Evolutionary conservation across 2,113 vertebrate genomes (phyloP), one percentile per base, ranked within the genome.

Genomic region (Chaetura pelagica): DNA sequence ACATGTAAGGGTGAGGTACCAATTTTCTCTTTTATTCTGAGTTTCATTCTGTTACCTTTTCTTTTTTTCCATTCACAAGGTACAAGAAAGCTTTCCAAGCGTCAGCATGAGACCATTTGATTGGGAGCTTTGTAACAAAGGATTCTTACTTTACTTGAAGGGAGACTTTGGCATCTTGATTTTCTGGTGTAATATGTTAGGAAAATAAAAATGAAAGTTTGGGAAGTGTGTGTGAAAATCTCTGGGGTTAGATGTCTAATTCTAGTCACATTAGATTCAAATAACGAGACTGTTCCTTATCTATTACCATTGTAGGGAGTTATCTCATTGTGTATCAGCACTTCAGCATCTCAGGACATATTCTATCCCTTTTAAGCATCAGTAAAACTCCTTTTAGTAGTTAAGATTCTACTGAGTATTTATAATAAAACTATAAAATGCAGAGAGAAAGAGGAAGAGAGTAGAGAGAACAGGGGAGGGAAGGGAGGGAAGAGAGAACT

Each of bases 381-480:
- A 51, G 20, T 8, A 78, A 74, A 78, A 74, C 26, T 76, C 15
- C 8, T 68, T 34, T 67, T 64, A 72, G 29, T 51, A 55, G 30
- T 74, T 87, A 64, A 90, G 89, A 72, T 21, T 52, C 35, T 84
- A 10, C 34, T 62, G 26, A 75, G 14, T 83, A 44, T 64, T 80
- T 63, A 80, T 73, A 42, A 13, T 92, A 68, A 76, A 87, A 76
- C 48, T 71, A 34, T 90, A 34, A 68, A 83, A 76, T 54, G 27
- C 11, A 64, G 52, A 79, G 17, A 42, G n/a, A 55, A 5, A 52
- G 51, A 14, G 13, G 24, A 52, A 68, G 4, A 74, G 18, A 3
- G 2, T 7, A 1, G 8, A 74, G 7, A 62, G 5, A 68, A 74
- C 16, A 3, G 2, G 10, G 1, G 8, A 52, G 5, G 3, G 16